phyloP scores from a whole-genome alignment of 2,113 vertebrate species.

The Phyllostomus discolor region DNA sequence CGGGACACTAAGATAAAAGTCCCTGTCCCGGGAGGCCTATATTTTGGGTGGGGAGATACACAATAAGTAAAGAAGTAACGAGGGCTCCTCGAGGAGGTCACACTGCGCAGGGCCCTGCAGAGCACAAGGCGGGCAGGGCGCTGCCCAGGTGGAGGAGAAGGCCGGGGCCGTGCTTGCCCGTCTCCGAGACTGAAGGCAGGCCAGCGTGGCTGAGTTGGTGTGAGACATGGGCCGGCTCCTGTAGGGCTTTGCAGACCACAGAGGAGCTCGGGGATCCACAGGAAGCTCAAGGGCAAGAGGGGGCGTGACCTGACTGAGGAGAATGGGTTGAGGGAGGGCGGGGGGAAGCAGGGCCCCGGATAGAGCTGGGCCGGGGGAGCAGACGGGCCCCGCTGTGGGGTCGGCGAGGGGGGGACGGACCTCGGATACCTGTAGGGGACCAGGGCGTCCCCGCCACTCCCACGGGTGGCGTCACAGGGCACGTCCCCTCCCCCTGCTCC shows the following conservation, averaged over 20 bases:
- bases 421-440: no score
- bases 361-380: not conserved
- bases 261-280: not conserved
- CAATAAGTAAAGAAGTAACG: no score
- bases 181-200: not conserved
- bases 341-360: not conserved
- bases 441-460: not conserved
- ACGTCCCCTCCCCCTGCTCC: not conserved
- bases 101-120: accelerated
- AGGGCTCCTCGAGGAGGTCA: not conserved
- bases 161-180: not conserved
- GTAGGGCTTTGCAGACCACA: not conserved
- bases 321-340: accelerated
- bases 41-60: not conserved
- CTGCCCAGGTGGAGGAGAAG: not conserved
- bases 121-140: accelerated
- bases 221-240: accelerated
- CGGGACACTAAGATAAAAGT: not conserved
- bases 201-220: accelerated
- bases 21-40: not conserved
- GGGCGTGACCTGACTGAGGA: accelerated
- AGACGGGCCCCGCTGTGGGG: accelerated
- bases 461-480: accelerated
- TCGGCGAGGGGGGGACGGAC: accelerated
- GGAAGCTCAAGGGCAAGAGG: not conserved